Conservation (phyloP, 2,888 invertebrate species). For the Caprella mutica region DNA sequence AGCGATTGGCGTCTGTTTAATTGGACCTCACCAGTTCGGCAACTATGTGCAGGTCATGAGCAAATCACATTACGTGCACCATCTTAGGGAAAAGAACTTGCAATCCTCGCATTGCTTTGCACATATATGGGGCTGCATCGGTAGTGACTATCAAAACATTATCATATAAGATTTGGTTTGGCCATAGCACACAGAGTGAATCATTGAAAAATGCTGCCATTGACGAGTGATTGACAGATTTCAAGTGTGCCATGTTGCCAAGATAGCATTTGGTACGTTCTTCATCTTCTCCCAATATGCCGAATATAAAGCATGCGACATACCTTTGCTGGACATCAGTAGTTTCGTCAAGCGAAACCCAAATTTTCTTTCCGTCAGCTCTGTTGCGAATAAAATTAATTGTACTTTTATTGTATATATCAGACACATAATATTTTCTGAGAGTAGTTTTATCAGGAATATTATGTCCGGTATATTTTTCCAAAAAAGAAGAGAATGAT, state of each 20-base stretch:
- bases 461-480: no score
- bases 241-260: not conserved
- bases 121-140: not conserved
- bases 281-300: slow-evolving; percentile 1
- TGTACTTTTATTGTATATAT: no score
- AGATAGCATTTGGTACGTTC: slow-evolving; percentile 3
- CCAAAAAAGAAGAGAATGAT: no score
- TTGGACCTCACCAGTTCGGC: not conserved
- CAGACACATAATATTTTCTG: no score
- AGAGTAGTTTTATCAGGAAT: no score
- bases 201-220: slow-evolving; percentile 1
- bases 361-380: not conserved
- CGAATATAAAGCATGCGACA: slow-evolving; percentile 3
- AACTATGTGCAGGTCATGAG: not conserved
- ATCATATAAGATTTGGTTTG: not conserved
- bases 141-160: not conserved
- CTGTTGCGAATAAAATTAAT: not conserved
- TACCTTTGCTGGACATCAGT: slow-evolving; percentile 2
- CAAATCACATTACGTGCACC: not conserved
- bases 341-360: slow-evolving; percentile 5
- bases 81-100: not conserved
- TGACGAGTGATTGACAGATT: not conserved
- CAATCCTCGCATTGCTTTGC: not conserved
- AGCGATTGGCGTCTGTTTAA: not conserved
- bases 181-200: not conserved